Conservation (phyloP, 1,140 invertebrate species). For the Whitmania pigra region DNA sequence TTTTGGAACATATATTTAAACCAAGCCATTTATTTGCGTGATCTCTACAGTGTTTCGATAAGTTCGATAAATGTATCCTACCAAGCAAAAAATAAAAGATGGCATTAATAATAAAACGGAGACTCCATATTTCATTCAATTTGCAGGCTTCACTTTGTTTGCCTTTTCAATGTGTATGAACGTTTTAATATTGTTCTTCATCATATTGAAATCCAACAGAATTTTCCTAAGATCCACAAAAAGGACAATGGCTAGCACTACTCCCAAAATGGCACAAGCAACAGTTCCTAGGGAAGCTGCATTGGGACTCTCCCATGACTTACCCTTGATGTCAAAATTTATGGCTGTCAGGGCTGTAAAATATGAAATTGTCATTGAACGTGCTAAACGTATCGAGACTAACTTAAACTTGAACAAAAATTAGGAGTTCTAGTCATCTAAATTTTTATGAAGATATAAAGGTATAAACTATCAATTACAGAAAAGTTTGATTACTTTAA, state of each 20-base stretch:
- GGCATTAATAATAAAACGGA: no score
- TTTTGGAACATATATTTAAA: no score
- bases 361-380: background rate
- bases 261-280: constrained; percentile 18
- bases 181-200: constrained; percentile 17
- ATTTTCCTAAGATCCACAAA: constrained; percentile 23
- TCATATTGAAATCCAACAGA: constrained; percentile 18
- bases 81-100: no score
- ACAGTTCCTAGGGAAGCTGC: constrained; percentile 20
- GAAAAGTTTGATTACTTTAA: no score
- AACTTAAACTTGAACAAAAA: background rate
- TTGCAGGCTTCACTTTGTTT: background rate
- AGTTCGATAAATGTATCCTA: no score
- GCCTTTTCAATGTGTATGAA: background rate
- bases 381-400: no score
- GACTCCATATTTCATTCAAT: no score
- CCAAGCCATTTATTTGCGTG: no score
- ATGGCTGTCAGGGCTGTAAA: constrained; percentile 13
- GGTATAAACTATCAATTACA: no score
- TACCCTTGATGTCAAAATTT: constrained; percentile 14
- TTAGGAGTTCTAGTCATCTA: background rate
- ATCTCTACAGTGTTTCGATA: no score
- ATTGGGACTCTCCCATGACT: constrained; percentile 21
- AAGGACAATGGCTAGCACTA: constrained; percentile 16
- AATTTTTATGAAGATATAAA: background rate